Conservation (phyloP, 1,140 invertebrate species). For the Solenopsis invicta region DNA sequence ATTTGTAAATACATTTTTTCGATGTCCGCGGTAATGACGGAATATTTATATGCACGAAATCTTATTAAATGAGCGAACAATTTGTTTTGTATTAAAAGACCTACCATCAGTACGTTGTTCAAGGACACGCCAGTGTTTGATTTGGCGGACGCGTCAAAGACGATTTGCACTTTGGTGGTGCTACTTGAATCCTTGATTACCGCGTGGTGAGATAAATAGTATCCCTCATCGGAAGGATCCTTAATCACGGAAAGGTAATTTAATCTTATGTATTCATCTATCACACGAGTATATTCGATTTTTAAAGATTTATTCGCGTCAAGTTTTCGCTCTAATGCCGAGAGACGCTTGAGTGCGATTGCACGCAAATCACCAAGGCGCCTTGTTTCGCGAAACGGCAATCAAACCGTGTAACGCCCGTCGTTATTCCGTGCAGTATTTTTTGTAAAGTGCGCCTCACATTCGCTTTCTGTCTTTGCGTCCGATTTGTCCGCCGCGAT, state of each 20-base stretch:
- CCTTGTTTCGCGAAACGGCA: background rate
- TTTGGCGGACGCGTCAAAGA: conserved; percentile 46
- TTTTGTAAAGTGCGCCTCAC: too few relatives aligned
- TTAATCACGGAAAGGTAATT: conserved; percentile 62
- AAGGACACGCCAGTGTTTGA: background rate
- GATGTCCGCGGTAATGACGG: conserved; percentile 74
- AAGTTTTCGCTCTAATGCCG: background rate
- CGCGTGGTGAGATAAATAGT: conserved; percentile 18
- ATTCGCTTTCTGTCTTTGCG: too few relatives aligned
- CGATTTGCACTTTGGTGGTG: conserved; percentile 55
- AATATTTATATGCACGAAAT: conserved; percentile 43
- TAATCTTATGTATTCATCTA: conserved; percentile 68
- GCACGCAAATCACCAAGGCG: background rate
- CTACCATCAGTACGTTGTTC: background rate
- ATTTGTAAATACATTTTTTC: conserved; percentile 81
- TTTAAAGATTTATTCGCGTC: background rate
- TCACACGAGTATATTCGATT: background rate
- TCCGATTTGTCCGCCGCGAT: too few relatives aligned
- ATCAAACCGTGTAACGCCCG: background rate
- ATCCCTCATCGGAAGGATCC: background rate
- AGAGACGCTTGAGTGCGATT: background rate
- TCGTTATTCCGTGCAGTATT: too few relatives aligned
- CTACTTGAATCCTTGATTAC: conserved; percentile 59
- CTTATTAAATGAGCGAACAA: background rate
- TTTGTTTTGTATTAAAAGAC: background rate